Base-by-base conservation (phyloP, 2,113 vertebrate genomes). In the Cercocebus atys region DNA sequence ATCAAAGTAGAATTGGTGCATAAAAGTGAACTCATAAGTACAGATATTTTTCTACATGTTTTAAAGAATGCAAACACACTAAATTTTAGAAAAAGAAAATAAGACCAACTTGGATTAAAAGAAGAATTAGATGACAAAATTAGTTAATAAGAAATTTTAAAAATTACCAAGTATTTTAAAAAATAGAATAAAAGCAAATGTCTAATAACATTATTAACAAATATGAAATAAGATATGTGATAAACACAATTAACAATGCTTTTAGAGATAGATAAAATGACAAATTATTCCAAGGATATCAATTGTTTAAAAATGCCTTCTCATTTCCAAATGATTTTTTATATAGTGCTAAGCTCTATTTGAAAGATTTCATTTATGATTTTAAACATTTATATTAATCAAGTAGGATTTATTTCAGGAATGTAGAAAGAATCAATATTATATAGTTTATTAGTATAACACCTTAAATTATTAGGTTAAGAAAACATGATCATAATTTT, bases 251-350 rank as follows among this genome's bases (percentile, higher is more conserved):
- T 32, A 78, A 84, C 1, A 68, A 9, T 76, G 14, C 1, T 93
- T 75, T 88, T 52, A 94, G 59, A 81, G n/a, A 61, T 81, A 93
- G 91, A 83, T 68, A 43, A 83, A 93, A 83, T 97, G 16, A 2
- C 25, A 93, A 90, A 72, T 91, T 78, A 55, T 88, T 6, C 40
- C 32, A 84, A 88, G 1, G 11, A 61, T 64, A 91, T 55, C 7
- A 75, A 52, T 32, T 55, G 40, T 76, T 78, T 27, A 38, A 57
- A 89, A 94, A 92, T 9, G 27, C 38, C 27, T 85, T 88, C 4
- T 57, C 73, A 86, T 73, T 25, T 72, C 18, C 16, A 43, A 90
- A 45, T 59, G 38, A 97, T 73, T 73, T 40, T 73, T 73, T 73
- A 73, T 22, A 20, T 12, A 40, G 70, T 73, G 38, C 38, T 73